Evolutionary conservation across 2,888 invertebrate genomes (phyloP).

Genomic region (Ornithoptera alexandrae): DNA sequence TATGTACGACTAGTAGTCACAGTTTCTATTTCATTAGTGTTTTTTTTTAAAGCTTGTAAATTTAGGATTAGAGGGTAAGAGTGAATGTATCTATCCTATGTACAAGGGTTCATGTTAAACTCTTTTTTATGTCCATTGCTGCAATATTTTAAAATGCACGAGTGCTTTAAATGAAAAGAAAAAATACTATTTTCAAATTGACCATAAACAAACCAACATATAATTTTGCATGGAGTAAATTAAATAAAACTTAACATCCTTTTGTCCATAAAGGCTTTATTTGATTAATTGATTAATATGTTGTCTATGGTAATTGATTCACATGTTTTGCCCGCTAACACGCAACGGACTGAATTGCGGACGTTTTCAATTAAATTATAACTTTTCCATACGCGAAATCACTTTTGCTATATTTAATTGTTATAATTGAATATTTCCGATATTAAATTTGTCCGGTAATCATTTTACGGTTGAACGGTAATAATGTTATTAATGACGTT

Average conservation of each 20-base stretch:
- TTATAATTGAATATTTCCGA: conserved; percentile 19
- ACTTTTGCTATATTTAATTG: conserved; percentile 26
- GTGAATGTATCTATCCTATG: too few relatives aligned
- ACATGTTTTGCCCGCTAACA: conserved; percentile 28
- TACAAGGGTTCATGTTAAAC: too few relatives aligned
- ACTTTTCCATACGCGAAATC: conserved; percentile 22
- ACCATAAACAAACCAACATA: not conserved
- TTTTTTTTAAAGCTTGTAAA: too few relatives aligned
- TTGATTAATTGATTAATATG: conserved; percentile 25
- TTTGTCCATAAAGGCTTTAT: conserved; percentile 12
- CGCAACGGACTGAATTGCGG: conserved; percentile 23
- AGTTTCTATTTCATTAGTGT: too few relatives aligned
- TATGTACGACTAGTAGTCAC: too few relatives aligned
- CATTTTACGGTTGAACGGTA: conserved; percentile 15
- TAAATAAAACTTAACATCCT: conserved; percentile 14
- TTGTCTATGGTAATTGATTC: conserved; percentile 29
- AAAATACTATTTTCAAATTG: not conserved
- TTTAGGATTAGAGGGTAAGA: too few relatives aligned
- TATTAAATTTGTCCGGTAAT: conserved; percentile 18
- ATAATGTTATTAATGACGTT: conserved; percentile 16
- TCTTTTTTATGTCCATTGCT: too few relatives aligned
- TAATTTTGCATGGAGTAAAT: not conserved
- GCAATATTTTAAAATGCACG: not conserved
- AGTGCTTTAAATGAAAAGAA: not conserved
- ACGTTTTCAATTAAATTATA: conserved; percentile 29